Base-by-base conservation (phyloP, 2,113 vertebrate species). In the Chascanopsetta lugubris region DNA sequence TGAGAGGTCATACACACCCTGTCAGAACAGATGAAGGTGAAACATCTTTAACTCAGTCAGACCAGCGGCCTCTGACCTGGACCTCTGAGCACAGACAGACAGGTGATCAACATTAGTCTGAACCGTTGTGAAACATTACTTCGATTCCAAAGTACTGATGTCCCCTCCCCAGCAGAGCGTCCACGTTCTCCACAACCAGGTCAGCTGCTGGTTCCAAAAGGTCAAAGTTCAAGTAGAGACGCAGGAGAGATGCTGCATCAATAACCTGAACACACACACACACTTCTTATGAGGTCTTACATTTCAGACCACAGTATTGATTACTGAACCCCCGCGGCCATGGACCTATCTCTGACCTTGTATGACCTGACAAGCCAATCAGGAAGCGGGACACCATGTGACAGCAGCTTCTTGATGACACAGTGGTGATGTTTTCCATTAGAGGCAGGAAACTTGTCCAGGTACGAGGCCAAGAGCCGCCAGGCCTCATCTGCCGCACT, bases 401-500 rank as follows among this genome's bases (percentile, higher is more conserved):
- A 94, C 80, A 99, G 77, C 67, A 99, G 93, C 88, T 96, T 97
- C 85, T 93, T 94, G 87, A 99, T 95, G 61, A 99, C 95, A 1
- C 93, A 94, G 57, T 90, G 93, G 70, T 98, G 94, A 82, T 98
- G 87, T 48, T 92, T 90, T 8, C 91, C 92, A 65, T 94, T 96
- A 67, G 93, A 88, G 6, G 93, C 92, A 0, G 92, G 90, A 67
- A 94, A 91, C 17, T 74, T 90, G 56, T 96, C 94, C 71, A 99
- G 83, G 66, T 96, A 99, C 4, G 93, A 92, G 0, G 94, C 92
- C 32, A 99, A 82, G 20, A 99, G 87, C 26, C 95, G 85, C 97
- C 97, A 99, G 0, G 96, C 96, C 90, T 99, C 97, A 32, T 99
- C 97, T 8, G 95, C 93, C 1, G 96, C 94, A 7, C 97, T 99